Conservation (phyloP, 2,888 invertebrate species). For the Erebia aethiops region DNA sequence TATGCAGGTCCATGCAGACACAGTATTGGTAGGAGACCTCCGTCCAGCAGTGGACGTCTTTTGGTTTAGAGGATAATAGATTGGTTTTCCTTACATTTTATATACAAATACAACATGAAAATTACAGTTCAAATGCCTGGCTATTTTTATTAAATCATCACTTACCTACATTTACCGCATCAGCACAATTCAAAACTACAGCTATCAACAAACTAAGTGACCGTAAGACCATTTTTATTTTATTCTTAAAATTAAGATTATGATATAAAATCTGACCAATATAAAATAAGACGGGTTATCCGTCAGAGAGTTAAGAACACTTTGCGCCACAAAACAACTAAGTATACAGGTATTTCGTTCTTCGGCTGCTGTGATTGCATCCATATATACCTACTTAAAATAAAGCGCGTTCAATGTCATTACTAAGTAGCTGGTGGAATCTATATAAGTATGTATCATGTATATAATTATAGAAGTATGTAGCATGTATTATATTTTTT, state of each 20-base stretch:
- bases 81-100: neutral
- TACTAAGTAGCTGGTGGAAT: conserved; percentile 54
- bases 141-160: conserved; percentile 27
- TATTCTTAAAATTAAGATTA: conserved; percentile 40
- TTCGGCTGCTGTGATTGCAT: conserved; percentile 52
- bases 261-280: conserved; percentile 15
- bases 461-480: neutral
- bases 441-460: too few species aligned
- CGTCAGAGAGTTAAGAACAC: conserved; percentile 26
- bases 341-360: conserved; percentile 12
- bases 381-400: conserved; percentile 46
- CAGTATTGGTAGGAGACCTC: too few species aligned
- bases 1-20: too few species aligned
- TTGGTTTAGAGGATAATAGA: too few species aligned
- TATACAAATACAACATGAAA: neutral
- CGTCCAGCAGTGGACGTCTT: too few species aligned
- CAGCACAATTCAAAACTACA: conserved; percentile 50
- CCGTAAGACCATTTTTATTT: conserved; percentile 37
- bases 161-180: conserved; percentile 64
- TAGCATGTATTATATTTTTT: neutral
- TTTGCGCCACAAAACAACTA: conserved; percentile 27
- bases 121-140: neutral
- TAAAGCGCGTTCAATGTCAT: conserved; percentile 59
- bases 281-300: conserved; percentile 21
- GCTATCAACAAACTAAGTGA: conserved; percentile 47